phyloP scores from a whole-genome alignment of 2,113 vertebrate species.

The Peromyscus californicus region DNA sequence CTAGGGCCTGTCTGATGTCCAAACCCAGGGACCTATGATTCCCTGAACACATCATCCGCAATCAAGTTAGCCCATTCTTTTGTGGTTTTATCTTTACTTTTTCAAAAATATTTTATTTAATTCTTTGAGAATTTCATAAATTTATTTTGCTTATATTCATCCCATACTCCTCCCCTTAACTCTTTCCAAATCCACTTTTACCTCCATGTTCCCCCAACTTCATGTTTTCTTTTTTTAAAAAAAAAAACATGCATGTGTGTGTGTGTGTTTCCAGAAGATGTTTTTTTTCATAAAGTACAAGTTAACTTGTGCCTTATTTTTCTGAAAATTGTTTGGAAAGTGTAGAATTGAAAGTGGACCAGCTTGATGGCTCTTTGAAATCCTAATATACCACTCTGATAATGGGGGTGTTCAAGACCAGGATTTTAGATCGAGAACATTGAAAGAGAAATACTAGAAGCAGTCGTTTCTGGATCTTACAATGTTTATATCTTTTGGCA shows the following conservation, averaged over 20 bases:
- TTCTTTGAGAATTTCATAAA: not conserved
- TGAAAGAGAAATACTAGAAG: not conserved
- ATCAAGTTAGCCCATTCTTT: not conserved
- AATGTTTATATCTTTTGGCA: not conserved
- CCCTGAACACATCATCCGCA: not conserved
- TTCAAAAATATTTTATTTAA: not conserved
- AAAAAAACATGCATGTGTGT: too few species aligned
- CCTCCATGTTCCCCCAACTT: not conserved
- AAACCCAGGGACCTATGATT: not conserved
- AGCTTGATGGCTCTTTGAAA: not conserved
- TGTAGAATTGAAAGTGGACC: not conserved
- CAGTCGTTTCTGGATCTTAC: not conserved
- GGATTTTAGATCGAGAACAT: not conserved
- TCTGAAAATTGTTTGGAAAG: constrained; percentile 3
- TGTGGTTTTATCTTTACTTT: not conserved
- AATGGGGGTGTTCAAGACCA: not conserved
- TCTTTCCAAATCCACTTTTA: not conserved
- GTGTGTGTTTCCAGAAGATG: not conserved
- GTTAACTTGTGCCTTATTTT: not conserved
- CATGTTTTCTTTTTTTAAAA: not conserved
- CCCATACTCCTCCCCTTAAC: not conserved
- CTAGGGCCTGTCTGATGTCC: not conserved
- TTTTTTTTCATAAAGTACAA: constrained; percentile 1
- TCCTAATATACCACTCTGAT: not conserved
- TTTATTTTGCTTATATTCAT: not conserved